A percentile compares a stretch with the other conserved stretches of the same genome.
phyloP scores from a whole-genome alignment of 1,140 invertebrate species.

The Heliothis virescens region DNA sequence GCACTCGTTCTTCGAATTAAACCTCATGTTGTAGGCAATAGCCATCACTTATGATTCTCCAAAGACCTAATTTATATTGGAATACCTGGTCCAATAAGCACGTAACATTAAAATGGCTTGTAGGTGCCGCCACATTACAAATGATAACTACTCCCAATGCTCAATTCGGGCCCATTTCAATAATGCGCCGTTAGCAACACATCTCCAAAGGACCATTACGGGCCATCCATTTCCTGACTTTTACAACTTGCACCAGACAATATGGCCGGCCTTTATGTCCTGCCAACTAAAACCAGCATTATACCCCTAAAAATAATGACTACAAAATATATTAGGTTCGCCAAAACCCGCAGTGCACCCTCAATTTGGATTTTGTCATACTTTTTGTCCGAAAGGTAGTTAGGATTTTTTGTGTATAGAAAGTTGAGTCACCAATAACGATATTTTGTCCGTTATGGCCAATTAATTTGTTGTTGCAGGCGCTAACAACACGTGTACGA shows the following conservation, averaged over 20 bases:
- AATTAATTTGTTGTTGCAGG: conserved; percentile 69
- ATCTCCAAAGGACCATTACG: conserved; percentile 36
- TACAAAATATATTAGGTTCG: conserved; percentile 6
- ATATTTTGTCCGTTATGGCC: conserved; percentile 70
- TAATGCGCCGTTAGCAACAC: conserved; percentile 7
- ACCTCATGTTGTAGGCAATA: no score
- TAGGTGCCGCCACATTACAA: not conserved
- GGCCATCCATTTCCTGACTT: conserved; percentile 30
- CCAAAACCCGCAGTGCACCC: conserved; percentile 34
- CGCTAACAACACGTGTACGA: conserved; percentile 42
- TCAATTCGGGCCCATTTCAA: not conserved
- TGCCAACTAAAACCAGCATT: conserved; percentile 16
- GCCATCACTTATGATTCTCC: no score
- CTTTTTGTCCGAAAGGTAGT: conserved; percentile 23
- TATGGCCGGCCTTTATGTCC: conserved; percentile 24
- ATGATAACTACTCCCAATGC: not conserved
- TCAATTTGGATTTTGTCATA: conserved; percentile 27
- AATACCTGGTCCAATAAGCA: not conserved
- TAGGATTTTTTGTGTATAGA: conserved; percentile 61
- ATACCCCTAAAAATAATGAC: conserved; percentile 27
- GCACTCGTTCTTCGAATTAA: no score
- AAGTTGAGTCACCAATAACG: conserved; percentile 55
- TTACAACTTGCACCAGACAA: conserved; percentile 38
- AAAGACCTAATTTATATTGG: no score
- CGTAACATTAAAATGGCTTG: not conserved